Conservation (phyloP, 1,140 invertebrate species). For the Papilio polytes region DNA sequence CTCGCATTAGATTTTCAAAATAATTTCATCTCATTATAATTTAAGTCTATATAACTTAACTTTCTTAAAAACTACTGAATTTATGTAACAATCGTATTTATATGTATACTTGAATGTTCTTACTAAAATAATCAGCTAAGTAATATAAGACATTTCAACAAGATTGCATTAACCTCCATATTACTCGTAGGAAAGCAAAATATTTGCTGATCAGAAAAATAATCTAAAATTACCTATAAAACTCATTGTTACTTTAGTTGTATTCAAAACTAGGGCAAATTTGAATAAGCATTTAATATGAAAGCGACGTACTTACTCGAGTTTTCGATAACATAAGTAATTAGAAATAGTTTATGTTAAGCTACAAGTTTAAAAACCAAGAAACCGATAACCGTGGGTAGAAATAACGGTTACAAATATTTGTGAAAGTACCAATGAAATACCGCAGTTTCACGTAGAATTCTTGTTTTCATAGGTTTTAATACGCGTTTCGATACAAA, state of each 20-base stretch:
- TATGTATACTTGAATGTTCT: neutral
- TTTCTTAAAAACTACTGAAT: neutral
- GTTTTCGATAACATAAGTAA: neutral
- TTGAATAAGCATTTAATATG: neutral
- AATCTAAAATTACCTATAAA: neutral
- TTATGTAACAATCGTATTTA: neutral
- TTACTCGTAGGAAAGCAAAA: neutral
- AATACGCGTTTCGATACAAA: neutral
- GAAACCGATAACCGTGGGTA: slow-evolving; percentile 23
- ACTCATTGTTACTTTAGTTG: neutral
- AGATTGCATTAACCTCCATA: no score
- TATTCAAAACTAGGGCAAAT: neutral
- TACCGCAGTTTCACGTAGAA: neutral
- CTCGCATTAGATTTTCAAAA: neutral
- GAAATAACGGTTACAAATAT: slow-evolving; percentile 42
- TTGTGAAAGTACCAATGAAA: slow-evolving; percentile 27
- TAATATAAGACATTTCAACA: no score
- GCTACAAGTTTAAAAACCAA: slow-evolving; percentile 16
- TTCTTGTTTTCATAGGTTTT: neutral
- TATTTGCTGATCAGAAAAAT: neutral
- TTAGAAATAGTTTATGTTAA: neutral
- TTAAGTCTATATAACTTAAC: neutral
- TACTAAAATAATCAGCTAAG: no score
- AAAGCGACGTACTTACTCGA: neutral
- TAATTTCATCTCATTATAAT: neutral